Percentiles rank a stretch among this genome's conserved stretches.
Evolutionary conservation across 1,140 invertebrate genomes (phyloP).

Genomic region (Cyrtorhinus lividipennis): DNA sequence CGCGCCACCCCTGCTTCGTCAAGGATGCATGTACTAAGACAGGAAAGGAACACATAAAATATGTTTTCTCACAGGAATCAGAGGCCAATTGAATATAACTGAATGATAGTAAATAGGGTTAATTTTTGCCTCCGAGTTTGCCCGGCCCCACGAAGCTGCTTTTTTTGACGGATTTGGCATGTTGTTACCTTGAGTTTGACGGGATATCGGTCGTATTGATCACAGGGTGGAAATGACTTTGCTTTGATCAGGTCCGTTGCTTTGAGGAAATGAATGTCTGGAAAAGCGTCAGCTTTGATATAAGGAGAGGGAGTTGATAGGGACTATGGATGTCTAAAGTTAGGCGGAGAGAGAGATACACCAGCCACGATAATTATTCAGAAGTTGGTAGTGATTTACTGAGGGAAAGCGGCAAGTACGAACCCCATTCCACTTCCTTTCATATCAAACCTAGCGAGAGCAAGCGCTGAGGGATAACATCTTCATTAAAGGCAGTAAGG

Average conservation of each 20-base stretch:
- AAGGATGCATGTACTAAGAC: no score
- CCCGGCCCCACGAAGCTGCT: no score
- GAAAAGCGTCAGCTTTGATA: not conserved
- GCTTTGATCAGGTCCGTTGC: not conserved
- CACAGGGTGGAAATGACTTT: no score
- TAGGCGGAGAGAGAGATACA: not conserved
- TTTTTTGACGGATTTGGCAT: no score
- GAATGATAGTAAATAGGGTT: no score
- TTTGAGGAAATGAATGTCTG: not conserved
- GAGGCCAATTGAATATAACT: no score
- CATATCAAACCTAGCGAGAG: conserved; percentile 2
- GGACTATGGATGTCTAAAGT: conserved; percentile 1
- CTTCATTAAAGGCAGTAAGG: conserved; percentile 9
- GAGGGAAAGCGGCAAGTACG: not conserved
- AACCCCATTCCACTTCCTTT: not conserved
- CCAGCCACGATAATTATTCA: conserved; percentile 5
- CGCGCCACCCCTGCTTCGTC: no score
- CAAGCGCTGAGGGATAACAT: conserved; percentile 3
- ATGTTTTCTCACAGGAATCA: no score
- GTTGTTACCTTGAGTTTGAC: no score
- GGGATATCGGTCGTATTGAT: no score
- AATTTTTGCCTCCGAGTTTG: no score
- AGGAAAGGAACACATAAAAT: no score
- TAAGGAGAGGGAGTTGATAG: not conserved
- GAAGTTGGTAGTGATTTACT: conserved; percentile 5